Evolutionary conservation across 2,888 invertebrate species (phyloP), one percentile per base, ranked within the genome.

Genomic region (Eristalis intricaria): DNA sequence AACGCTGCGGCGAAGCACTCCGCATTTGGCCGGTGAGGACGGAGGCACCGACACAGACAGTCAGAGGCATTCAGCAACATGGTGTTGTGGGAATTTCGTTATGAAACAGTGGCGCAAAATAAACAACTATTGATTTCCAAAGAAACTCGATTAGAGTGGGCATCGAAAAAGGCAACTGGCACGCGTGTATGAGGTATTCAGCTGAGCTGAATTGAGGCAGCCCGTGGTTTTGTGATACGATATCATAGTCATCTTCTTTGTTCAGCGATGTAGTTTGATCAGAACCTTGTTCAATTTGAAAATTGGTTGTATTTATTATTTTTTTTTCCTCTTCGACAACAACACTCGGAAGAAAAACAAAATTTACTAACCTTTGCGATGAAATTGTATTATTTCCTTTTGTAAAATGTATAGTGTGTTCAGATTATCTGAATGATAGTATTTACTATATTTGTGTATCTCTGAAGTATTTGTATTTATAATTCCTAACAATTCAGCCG

Each of bases 21-120:
- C 93, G 1, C 93, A 93, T 61, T 83, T 93, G 84, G 90, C 91
- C 32, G 88, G 80, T 2, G 89, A 84, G 29, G 89, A 89, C 66
- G 88, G 85, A 32, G 63, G 74, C 43, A 89, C 84, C 8, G 89
- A 89, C 56, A 32, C 38, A 76, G 89, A 58, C 85, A 91, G 89
- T 88, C 90, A 92, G 88, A 90, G 93, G 79, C 92, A 93, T 89
- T 92, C 93, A 88, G 93, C 92, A 81, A 93, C 92, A 87, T 96
- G 96, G 96, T 96, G 96, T 93, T 96, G 96, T 93, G 96, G 96
- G 92, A 95, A 95, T 90, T 96, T 96, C 93, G 96, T 96, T 89
- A 93, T 95, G 92, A 95, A 96, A 93, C 96, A 96, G 90, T 95
- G 96, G 93, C 95, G 95, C 90, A 96, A 96, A 93, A 95, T 96